phyloP scores from a whole-genome alignment of 2,888 invertebrate genomes.

The Agriopis aurantiaria region DNA sequence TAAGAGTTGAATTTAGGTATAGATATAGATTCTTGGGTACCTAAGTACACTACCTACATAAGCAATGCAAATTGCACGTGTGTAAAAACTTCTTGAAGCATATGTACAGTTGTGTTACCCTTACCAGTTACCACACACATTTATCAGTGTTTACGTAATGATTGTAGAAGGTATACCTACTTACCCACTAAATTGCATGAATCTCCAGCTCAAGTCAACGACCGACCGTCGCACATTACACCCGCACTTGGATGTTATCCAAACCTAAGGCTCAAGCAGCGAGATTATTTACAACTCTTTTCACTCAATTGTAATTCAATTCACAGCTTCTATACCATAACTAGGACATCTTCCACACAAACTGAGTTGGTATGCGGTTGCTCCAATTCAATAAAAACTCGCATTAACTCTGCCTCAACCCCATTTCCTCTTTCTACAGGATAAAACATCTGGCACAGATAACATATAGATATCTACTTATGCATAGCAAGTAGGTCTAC shows the following conservation, averaged over 20 bases:
- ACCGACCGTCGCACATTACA: conserved; percentile 51
- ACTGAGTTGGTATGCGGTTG: conserved; percentile 40
- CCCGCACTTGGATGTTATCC: conserved; percentile 54
- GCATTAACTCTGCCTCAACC: conserved; percentile 12
- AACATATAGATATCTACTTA: background rate
- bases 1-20: too few relatives aligned
- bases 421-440: conserved; percentile 16
- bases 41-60: too few relatives aligned
- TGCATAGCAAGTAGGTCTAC: conserved; percentile 14
- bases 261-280: conserved; percentile 44
- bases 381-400: conserved; percentile 37
- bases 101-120: background rate
- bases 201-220: conserved; percentile 61
- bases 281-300: conserved; percentile 28
- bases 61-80: too few relatives aligned
- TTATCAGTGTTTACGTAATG: conserved; percentile 30
- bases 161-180: conserved; percentile 15
- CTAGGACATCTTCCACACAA: conserved; percentile 27
- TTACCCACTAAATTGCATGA: conserved; percentile 51
- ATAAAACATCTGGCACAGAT: conserved; percentile 21
- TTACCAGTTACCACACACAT: conserved; percentile 15
- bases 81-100: conserved; percentile 14
- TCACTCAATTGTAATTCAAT: conserved; percentile 31
- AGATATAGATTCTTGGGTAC: too few relatives aligned
- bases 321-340: conserved; percentile 5